A percentile compares a stretch with the other conserved stretches of the same genome.
These are phyloP conservation scores for Coreius guichenoti DNA, from an alignment of 2,797 vertebrate genomes.

Conservation along the genomic window DNA sequence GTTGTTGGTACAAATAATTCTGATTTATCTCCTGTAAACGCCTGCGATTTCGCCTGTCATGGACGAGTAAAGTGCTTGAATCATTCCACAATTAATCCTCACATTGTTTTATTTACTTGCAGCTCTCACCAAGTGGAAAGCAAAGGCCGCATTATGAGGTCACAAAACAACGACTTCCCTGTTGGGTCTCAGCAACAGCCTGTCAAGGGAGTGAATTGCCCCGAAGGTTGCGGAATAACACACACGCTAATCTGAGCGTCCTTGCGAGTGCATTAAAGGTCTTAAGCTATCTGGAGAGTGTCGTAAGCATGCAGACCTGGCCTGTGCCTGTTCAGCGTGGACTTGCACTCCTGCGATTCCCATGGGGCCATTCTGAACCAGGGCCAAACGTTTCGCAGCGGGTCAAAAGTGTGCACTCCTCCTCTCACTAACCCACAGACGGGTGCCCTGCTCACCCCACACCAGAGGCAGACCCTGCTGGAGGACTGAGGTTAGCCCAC, in stretches of 20 bases:
- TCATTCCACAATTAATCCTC: slow-evolving; percentile 82
- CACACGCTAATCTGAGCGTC: slow-evolving; percentile 63
- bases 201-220: slow-evolving; percentile 57
- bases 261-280: slow-evolving; percentile 34
- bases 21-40: slow-evolving; percentile 79
- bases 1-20: slow-evolving; percentile 81
- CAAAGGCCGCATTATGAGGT: slow-evolving; percentile 67
- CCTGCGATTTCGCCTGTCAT: slow-evolving; percentile 69
- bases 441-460: slow-evolving; percentile 35
- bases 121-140: slow-evolving; percentile 73
- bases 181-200: slow-evolving; percentile 60
- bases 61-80: slow-evolving; percentile 71
- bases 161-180: slow-evolving; percentile 72
- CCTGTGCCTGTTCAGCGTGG: slow-evolving; percentile 45
- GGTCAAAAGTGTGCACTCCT: slow-evolving; percentile 62
- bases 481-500: slow-evolving; percentile 60
- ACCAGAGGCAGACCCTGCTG: slow-evolving; percentile 26
- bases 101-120: slow-evolving; percentile 81
- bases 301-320: slow-evolving; percentile 49
- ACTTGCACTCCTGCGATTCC: slow-evolving; percentile 45
- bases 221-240: slow-evolving; percentile 66
- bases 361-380: slow-evolving; percentile 63
- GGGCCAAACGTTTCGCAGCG: slow-evolving; percentile 64
- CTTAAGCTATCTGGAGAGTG: slow-evolving; percentile 68
- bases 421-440: slow-evolving; percentile 41